Evolutionary conservation across 2,113 vertebrate species (phyloP).

Genomic region (Podilymbus podiceps): DNA sequence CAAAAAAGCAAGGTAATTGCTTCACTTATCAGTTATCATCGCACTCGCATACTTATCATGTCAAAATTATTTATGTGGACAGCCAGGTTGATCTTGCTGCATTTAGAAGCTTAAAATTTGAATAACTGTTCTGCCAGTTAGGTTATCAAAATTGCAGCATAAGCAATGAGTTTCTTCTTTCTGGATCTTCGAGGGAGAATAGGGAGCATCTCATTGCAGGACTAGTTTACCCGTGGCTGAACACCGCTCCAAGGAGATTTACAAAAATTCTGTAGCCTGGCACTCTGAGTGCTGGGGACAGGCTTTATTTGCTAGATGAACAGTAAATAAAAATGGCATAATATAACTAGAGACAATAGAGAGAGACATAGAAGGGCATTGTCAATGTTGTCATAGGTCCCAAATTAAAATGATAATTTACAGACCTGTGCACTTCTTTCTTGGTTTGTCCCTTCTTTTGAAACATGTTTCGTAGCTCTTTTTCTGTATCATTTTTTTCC

Average conservation of each 20-base stretch:
- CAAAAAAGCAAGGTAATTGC: conserved; percentile 87
- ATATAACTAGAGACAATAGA: conserved; percentile 48
- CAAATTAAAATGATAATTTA: conserved; percentile 55
- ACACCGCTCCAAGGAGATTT: conserved; percentile 6
- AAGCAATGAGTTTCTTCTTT: conserved; percentile 74
- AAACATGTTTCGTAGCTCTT: conserved; percentile 28
- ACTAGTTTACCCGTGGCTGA: conserved; percentile 5
- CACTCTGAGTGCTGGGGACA: neutral
- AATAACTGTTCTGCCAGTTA: conserved; percentile 84
- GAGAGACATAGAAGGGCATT: conserved; percentile 8
- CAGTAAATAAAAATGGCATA: conserved; percentile 51
- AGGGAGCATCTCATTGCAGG: conserved; percentile 13
- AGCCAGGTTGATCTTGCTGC: conserved; percentile 80
- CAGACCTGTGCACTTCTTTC: neutral
- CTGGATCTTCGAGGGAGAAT: conserved; percentile 7
- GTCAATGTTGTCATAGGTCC: conserved; percentile 35
- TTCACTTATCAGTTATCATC: conserved; percentile 87
- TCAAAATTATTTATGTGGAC: conserved; percentile 90
- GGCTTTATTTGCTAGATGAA: conserved; percentile 47
- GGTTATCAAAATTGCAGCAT: conserved; percentile 80
- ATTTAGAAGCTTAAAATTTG: conserved; percentile 83
- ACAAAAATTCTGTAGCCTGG: neutral
- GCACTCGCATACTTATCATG: conserved; percentile 81
- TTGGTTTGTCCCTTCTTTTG: conserved; percentile 8
- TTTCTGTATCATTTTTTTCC: conserved; percentile 46